Conservation (phyloP, 2,797 vertebrate genomes). For the Parauchenoglanis punctatus region DNA sequence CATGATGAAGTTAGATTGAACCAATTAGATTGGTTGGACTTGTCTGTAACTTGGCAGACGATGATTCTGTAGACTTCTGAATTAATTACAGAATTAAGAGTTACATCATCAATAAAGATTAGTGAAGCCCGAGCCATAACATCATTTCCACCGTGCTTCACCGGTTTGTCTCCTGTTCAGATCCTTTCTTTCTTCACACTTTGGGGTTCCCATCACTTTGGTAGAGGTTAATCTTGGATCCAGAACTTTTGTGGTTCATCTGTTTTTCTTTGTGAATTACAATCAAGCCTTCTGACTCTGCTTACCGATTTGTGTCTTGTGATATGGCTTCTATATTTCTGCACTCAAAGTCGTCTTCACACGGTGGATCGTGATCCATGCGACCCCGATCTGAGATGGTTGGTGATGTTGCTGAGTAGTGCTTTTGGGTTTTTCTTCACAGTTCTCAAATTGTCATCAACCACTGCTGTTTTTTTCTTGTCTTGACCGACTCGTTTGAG, state of each 20-base stretch:
- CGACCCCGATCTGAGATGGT: neutral
- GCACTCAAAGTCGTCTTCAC: neutral
- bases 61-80: neutral
- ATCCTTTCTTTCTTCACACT: too few species aligned
- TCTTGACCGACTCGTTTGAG: neutral
- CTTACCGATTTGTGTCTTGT: too few species aligned
- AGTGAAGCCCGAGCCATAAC: too few species aligned
- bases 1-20: too few species aligned
- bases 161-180: too few species aligned
- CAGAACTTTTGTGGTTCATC: too few species aligned
- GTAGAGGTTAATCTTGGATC: too few species aligned
- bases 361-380: neutral
- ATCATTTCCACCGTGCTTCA: too few species aligned
- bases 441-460: too few species aligned
- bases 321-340: neutral
- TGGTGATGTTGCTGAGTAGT: neutral
- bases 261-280: too few species aligned
- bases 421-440: neutral
- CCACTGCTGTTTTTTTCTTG: neutral
- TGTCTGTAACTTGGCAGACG: neutral
- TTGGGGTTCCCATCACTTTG: too few species aligned
- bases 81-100: neutral
- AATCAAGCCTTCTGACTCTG: neutral
- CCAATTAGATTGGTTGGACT: neutral
- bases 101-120: too few species aligned